phyloP scores from a whole-genome alignment of 2,797 vertebrate genomes.

The Micrastur ruficollis region DNA sequence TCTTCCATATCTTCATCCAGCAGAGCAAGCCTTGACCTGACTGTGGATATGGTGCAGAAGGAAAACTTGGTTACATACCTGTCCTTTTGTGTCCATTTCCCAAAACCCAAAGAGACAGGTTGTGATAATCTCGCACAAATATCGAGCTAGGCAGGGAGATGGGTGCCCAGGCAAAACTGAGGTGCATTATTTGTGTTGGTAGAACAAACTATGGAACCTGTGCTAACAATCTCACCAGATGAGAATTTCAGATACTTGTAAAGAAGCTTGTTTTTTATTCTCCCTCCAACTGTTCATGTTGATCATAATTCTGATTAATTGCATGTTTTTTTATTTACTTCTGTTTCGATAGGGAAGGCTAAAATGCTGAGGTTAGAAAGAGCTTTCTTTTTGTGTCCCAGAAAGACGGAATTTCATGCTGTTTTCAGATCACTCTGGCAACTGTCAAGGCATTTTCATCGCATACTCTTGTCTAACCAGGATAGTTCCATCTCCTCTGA shows the following conservation, averaged over 20 bases:
- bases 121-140: background rate
- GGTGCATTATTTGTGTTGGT: background rate
- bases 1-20: background rate
- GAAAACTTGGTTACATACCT: background rate
- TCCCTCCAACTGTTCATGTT: background rate
- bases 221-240: background rate
- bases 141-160: background rate
- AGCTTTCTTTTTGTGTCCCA: background rate
- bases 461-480: background rate
- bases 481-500: background rate
- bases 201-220: background rate
- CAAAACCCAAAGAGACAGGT: background rate
- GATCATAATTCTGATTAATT: background rate
- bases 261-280: background rate
- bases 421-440: background rate
- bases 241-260: background rate
- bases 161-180: accelerated
- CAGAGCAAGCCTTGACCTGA: background rate
- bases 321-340: background rate
- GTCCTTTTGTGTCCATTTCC: background rate
- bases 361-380: background rate
- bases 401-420: background rate
- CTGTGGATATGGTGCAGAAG: background rate
- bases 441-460: background rate
- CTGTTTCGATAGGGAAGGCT: background rate